These are phyloP conservation scores for Nudaria mundana DNA, from an alignment of 2,888 invertebrate species.

Conservation along the genomic window DNA sequence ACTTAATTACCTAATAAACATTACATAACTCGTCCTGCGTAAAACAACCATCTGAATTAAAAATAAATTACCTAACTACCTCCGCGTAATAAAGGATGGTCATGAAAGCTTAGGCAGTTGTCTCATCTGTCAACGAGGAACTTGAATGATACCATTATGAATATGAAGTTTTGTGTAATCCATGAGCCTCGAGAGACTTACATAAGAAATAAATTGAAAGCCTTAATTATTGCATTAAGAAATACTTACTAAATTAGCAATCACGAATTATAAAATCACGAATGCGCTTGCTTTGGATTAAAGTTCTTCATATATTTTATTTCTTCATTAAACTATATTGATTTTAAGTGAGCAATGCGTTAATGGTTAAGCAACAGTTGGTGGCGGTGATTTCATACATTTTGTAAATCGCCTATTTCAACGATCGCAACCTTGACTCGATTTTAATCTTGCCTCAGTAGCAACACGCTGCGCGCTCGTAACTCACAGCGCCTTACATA, in stretches of 20 bases:
- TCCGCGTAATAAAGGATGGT: conserved; percentile 32
- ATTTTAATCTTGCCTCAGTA: conserved; percentile 25
- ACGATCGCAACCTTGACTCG: conserved; percentile 34
- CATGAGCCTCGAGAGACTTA: conserved; percentile 34
- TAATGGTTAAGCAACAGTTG: conserved; percentile 19
- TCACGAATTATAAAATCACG: not conserved
- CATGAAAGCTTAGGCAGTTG: conserved; percentile 41
- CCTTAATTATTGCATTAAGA: conserved; percentile 7
- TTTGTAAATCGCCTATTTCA: conserved; percentile 27
- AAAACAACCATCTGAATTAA: no score
- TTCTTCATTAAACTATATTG: not conserved
- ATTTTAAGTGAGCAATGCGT: conserved; percentile 1
- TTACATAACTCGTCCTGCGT: no score
- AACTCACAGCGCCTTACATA: conserved; percentile 51
- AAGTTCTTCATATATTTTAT: no score
- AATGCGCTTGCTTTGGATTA: no score
- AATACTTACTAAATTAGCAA: conserved; percentile 1
- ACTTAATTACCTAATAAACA: no score
- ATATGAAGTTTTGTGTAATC: conserved; percentile 25
- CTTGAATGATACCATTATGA: conserved; percentile 47
- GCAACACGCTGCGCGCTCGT: conserved; percentile 40
- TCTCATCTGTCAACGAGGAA: conserved; percentile 40
- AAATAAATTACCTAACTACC: no score
- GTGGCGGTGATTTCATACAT: conserved; percentile 21
- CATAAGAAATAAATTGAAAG: conserved; percentile 8